Percentiles rank a stretch among this genome's conserved stretches.
phyloP scores from a whole-genome alignment of 2,113 vertebrate species.

The Chinchilla lanigera region DNA sequence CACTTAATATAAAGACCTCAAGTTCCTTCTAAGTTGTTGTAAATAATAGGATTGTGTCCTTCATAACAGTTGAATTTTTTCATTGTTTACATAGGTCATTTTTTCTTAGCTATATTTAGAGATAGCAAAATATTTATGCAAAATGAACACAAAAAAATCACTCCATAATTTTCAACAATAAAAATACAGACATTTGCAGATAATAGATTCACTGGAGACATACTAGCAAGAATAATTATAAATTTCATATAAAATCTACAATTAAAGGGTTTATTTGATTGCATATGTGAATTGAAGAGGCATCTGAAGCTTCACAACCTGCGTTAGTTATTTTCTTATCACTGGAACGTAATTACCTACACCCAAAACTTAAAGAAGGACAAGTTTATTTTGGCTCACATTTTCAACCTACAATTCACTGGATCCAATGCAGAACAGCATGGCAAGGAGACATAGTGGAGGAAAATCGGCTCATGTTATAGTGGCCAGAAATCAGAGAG shows the following conservation, averaged over 20 bases:
- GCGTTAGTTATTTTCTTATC: no score
- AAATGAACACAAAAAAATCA: not conserved
- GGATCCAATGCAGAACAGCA: no score
- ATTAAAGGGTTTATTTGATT: not conserved
- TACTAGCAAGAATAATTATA: not conserved
- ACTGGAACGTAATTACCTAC: no score
- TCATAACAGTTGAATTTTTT: no score
- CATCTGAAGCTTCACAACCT: not conserved
- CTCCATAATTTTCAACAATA: not conserved
- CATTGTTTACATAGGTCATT: no score
- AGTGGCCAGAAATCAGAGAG: no score
- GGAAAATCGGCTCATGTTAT: no score
- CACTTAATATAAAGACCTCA: not conserved
- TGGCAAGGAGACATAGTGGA: no score
- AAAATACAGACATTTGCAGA: not conserved
- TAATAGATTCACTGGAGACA: not conserved
- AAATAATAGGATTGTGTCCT: not conserved
- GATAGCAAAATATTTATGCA: not conserved
- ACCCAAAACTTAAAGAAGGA: no score
- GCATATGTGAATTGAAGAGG: not conserved
- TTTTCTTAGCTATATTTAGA: not conserved
- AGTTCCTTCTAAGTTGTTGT: not conserved
- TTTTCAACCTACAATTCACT: no score
- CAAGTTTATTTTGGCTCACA: no score
- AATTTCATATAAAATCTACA: not conserved